Evolutionary conservation across 2,797 vertebrate genomes (phyloP).

Genomic region (Sebastolobus alascanus): DNA sequence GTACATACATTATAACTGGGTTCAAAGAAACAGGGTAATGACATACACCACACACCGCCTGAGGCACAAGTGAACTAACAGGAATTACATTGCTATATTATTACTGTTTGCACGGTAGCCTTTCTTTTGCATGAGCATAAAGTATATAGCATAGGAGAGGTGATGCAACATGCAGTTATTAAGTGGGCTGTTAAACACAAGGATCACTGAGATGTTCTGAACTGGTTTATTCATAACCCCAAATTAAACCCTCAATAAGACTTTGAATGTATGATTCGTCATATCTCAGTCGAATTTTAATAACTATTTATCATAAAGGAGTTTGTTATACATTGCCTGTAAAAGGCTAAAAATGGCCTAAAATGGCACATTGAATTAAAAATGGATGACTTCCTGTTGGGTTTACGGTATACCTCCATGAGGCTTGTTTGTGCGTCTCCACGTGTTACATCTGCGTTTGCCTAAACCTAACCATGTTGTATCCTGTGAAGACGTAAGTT

Average conservation of each 20-base stretch:
- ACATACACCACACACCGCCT: conserved; percentile 3
- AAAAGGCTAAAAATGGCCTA: too few relatives aligned
- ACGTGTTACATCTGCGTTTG: too few relatives aligned
- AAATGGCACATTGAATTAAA: too few relatives aligned
- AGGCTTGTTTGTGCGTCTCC: too few relatives aligned
- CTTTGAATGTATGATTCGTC: too few relatives aligned
- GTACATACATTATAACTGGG: not conserved
- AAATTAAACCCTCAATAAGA: too few relatives aligned
- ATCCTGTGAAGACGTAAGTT: too few relatives aligned
- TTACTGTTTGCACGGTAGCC: not conserved
- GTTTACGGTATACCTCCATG: fast-evolving
- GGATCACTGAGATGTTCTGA: not conserved
- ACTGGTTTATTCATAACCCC: not conserved
- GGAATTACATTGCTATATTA: not conserved
- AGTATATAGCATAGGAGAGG: not conserved
- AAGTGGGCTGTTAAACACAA: not conserved
- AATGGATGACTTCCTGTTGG: too few relatives aligned
- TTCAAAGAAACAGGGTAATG: conserved; percentile 9
- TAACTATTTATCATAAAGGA: too few relatives aligned
- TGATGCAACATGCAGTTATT: not conserved
- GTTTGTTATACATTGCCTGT: fast-evolving
- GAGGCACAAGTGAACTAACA: conserved; percentile 4
- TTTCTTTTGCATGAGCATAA: not conserved
- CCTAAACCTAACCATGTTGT: too few relatives aligned
- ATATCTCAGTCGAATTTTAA: too few relatives aligned